phyloP scores from a whole-genome alignment of 2,113 vertebrate genomes.

The Grammomys dolichurus region DNA sequence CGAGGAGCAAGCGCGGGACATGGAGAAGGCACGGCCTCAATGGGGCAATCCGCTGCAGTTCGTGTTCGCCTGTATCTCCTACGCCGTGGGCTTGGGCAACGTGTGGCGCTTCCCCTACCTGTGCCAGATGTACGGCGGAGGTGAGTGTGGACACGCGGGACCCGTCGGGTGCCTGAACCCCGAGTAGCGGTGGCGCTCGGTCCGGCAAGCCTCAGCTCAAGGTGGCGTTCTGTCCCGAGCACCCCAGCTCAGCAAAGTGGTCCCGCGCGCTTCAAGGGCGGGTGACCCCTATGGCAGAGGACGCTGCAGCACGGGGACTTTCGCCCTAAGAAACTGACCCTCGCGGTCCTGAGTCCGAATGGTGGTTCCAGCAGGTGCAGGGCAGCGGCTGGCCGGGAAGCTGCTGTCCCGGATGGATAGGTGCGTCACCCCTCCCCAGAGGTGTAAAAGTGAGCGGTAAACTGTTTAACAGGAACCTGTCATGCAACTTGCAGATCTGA shows the following conservation, averaged over 20 bases:
- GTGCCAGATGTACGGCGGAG: constrained; percentile 97
- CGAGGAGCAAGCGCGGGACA: constrained; percentile 71
- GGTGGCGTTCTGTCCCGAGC: background rate
- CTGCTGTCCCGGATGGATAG: background rate
- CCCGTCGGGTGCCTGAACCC: background rate
- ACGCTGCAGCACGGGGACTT: background rate
- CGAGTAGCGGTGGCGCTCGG: background rate
- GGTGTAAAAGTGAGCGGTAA: constrained; percentile 23
- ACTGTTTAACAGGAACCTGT: background rate
- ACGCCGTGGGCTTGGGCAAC: constrained; percentile 95
- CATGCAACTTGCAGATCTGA: background rate
- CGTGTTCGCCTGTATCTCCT: constrained; percentile 95
- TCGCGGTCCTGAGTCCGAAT: background rate
- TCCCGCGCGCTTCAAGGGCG: background rate
- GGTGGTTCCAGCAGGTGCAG: background rate
- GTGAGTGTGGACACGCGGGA: constrained; percentile 86
- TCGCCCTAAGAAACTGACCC: background rate
- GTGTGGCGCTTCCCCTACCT: constrained; percentile 98
- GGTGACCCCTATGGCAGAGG: background rate
- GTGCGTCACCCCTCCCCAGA: background rate
- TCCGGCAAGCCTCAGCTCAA: background rate
- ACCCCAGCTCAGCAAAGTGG: background rate
- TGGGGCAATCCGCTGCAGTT: constrained; percentile 94
- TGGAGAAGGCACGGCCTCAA: constrained; percentile 89
- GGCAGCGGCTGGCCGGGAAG: background rate